Conservation (phyloP, 2,797 vertebrate species). For the Bovichtus variegatus region DNA sequence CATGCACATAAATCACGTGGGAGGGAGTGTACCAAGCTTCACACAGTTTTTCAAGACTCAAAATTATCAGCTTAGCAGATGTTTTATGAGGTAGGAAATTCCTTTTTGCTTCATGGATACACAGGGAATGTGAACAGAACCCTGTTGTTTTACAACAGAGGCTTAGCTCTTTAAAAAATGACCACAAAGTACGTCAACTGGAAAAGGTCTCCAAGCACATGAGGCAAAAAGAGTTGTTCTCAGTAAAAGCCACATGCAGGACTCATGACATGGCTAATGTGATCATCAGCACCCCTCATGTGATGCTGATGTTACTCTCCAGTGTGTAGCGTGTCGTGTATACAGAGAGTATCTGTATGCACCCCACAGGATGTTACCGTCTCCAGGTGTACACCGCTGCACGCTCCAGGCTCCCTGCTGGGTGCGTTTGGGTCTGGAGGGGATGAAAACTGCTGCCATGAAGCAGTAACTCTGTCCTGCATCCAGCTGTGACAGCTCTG, state of each 20-base stretch:
- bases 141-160: neutral
- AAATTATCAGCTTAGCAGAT: neutral
- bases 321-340: neutral
- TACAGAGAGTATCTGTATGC: neutral
- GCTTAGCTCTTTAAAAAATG: neutral
- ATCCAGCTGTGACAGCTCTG: slow-evolving; percentile 82
- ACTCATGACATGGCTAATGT: neutral
- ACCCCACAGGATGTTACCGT: slow-evolving; percentile 64
- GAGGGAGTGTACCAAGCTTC: neutral
- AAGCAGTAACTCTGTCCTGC: slow-evolving; percentile 90
- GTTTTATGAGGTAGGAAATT: neutral
- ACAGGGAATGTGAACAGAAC: neutral
- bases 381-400: slow-evolving; percentile 56
- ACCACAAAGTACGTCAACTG: neutral
- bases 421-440: slow-evolving; percentile 73
- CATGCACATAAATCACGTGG: neutral
- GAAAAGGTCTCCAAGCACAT: neutral
- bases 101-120: too few species aligned
- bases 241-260: neutral
- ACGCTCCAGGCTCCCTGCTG: slow-evolving; percentile 82
- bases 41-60: neutral
- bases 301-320: neutral
- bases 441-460: slow-evolving; percentile 84
- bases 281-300: neutral
- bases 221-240: neutral